These are phyloP conservation scores for Anas georgica DNA, from an alignment of 2,797 vertebrate genomes.

Conservation along the genomic window DNA sequence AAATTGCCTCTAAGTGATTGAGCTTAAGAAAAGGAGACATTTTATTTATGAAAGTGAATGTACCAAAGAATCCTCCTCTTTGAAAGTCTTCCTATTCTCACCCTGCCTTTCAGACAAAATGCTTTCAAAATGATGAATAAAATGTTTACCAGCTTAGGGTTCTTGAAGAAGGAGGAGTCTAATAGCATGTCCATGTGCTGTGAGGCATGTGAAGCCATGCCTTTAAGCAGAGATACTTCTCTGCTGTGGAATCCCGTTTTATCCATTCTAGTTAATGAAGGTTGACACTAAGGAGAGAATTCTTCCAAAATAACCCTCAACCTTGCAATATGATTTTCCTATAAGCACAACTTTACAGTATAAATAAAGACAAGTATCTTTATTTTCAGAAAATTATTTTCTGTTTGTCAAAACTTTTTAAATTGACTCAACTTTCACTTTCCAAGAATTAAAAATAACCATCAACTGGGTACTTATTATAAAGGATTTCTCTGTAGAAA, in stretches of 20 bases:
- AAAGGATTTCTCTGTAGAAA: not conserved
- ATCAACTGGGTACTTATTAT: not conserved
- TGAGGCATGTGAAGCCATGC: not conserved
- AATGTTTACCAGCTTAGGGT: not conserved
- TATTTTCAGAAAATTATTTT: not conserved
- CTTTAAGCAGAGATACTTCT: not conserved
- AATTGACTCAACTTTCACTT: not conserved
- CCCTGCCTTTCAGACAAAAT: not conserved
- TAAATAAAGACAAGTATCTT: not conserved
- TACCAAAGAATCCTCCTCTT: not conserved
- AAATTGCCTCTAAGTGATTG: not conserved
- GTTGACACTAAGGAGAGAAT: not conserved
- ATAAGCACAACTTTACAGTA: not conserved
- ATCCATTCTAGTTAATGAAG: not conserved
- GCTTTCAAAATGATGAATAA: not conserved
- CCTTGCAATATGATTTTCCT: not conserved
- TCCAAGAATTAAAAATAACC: not conserved
- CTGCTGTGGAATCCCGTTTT: not conserved
- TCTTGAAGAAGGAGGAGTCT: not conserved
- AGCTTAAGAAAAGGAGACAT: not conserved
- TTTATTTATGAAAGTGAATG: not conserved
- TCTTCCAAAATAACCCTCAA: not conserved
- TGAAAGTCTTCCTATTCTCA: not conserved
- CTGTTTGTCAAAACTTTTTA: not conserved
- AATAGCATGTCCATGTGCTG: not conserved